These are phyloP conservation scores for Cacoxenus indagator DNA, from an alignment of 2,888 invertebrate species.

Conservation along the genomic window DNA sequence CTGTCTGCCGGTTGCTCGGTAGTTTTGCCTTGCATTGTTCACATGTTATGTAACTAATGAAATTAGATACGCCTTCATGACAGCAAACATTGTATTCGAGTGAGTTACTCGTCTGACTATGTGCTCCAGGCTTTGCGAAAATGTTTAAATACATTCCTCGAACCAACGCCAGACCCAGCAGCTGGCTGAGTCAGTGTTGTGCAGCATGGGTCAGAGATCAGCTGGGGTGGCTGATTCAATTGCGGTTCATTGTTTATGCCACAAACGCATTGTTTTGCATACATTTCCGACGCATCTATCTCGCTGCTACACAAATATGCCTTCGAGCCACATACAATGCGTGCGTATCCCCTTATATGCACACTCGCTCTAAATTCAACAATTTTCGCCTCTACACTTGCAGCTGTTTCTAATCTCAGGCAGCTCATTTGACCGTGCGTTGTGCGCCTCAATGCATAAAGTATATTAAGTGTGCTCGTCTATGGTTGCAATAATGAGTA, in stretches of 20 bases:
- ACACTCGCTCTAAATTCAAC: not conserved
- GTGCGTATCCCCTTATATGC: too few relatives aligned
- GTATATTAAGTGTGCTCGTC: not conserved
- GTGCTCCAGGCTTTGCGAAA: too few relatives aligned
- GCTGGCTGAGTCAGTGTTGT: too few relatives aligned
- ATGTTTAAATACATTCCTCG: too few relatives aligned
- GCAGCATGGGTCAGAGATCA: not conserved
- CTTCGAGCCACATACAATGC: too few relatives aligned
- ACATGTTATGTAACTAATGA: conserved; percentile 45
- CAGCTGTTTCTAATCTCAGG: conserved; percentile 7
- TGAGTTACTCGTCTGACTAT: too few relatives aligned
- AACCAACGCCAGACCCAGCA: too few relatives aligned
- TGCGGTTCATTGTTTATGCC: not conserved
- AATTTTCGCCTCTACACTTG: not conserved
- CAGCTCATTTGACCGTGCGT: not conserved
- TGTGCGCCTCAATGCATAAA: not conserved
- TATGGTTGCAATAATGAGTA: not conserved
- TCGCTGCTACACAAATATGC: not conserved
- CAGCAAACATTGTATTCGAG: not conserved
- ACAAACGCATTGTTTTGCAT: not conserved
- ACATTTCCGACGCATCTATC: not conserved
- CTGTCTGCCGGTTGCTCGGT: not conserved
- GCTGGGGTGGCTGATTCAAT: not conserved
- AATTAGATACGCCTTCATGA: conserved; percentile 27
- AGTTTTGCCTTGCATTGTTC: not conserved